A percentile compares a stretch with the other conserved stretches of the same genome.
Evolutionary conservation across 1,140 invertebrate species (phyloP).

Genomic region (Helicoverpa armigera): DNA sequence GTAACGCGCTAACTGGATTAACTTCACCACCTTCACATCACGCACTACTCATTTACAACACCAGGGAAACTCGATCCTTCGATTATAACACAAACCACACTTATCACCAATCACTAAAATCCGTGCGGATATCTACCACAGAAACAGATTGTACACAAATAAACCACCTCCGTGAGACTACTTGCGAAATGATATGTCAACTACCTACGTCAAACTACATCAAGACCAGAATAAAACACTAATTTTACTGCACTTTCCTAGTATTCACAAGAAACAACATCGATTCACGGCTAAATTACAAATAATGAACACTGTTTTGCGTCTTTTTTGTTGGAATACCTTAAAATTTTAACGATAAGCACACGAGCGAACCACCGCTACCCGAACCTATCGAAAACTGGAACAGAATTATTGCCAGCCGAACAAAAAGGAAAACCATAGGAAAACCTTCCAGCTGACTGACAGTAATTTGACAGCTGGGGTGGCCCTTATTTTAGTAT

Average conservation of each 20-base stretch:
- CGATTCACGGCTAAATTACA: constrained; percentile 4
- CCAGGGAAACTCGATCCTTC: constrained; percentile 46
- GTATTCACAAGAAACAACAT: constrained; percentile 15
- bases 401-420: constrained; percentile 47
- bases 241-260: constrained; percentile 8
- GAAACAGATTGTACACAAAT: constrained; percentile 71
- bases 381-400: constrained; percentile 63
- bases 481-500: background rate
- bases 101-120: constrained; percentile 49
- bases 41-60: constrained; percentile 51
- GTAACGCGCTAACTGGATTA: constrained; percentile 11
- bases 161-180: constrained; percentile 71
- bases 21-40: constrained; percentile 55
- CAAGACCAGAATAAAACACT: constrained; percentile 27
- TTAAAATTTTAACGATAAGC: constrained; percentile 32
- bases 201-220: constrained; percentile 68
- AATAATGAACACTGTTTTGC: constrained; percentile 25
- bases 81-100: constrained; percentile 32
- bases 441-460: constrained; percentile 47
- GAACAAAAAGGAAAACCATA: constrained; percentile 43
- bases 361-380: constrained; percentile 46
- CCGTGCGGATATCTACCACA: constrained; percentile 64
- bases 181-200: constrained; percentile 75
- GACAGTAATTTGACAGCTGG: constrained; percentile 39
- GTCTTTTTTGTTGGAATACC: constrained; percentile 37